phyloP scores from a whole-genome alignment of 2,113 vertebrate genomes.

The Eurypyga helias region DNA sequence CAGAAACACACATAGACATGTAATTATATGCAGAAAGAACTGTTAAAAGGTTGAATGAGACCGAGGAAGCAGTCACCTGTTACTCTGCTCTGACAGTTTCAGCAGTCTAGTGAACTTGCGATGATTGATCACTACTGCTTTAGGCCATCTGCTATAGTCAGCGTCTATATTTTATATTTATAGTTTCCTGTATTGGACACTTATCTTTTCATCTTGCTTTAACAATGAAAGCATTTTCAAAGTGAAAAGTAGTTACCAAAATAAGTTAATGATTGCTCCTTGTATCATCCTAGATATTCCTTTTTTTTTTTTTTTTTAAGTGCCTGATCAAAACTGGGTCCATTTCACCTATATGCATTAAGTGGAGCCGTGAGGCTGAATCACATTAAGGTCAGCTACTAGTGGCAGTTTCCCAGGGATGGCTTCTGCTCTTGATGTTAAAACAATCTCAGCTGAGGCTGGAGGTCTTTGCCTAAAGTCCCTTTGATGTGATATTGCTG shows the following conservation, averaged over 20 bases:
- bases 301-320: neutral
- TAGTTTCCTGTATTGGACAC: neutral
- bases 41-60: slow-evolving; percentile 12
- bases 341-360: neutral
- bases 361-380: neutral
- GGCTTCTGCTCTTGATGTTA: neutral
- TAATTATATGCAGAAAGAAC: neutral
- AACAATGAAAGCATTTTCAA: neutral
- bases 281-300: neutral
- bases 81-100: slow-evolving; percentile 34
- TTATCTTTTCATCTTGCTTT: slow-evolving; percentile 18
- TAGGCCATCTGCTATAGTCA: slow-evolving; percentile 15
- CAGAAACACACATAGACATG: neutral
- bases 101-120: slow-evolving; percentile 18
- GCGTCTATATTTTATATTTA: slow-evolving; percentile 36
- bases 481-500: neutral
- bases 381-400: neutral
- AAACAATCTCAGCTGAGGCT: neutral
- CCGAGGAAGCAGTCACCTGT: slow-evolving; percentile 18
- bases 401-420: neutral
- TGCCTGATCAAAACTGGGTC: neutral
- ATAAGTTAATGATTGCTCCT: neutral
- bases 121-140: slow-evolving; percentile 38
- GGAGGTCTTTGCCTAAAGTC: neutral
- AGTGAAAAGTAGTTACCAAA: neutral